Percentiles rank a stretch among this genome's conserved stretches.
These are phyloP conservation scores for Globodera ellingtonae DNA, from an alignment of 1,140 invertebrate species.

Conservation along the genomic window DNA sequence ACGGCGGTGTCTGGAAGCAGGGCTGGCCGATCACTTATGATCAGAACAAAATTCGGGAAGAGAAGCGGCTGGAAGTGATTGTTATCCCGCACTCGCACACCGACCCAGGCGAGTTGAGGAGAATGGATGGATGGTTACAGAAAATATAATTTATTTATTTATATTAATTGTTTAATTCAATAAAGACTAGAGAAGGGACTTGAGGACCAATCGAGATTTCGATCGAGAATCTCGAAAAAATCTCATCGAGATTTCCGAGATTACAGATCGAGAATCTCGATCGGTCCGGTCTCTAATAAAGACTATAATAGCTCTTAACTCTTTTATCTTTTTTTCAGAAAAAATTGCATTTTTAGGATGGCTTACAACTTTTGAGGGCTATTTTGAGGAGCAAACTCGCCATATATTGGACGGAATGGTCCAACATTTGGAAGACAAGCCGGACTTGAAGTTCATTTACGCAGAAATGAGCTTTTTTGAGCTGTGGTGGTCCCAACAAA, in stretches of 20 bases:
- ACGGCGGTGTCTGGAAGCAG: constrained; percentile 98
- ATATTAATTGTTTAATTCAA: too few species aligned
- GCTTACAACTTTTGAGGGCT: constrained; percentile 94
- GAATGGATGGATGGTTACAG: too few species aligned
- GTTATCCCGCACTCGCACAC: constrained; percentile 97
- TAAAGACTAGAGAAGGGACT: too few species aligned
- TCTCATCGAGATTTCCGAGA: too few species aligned
- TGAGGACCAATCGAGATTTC: too few species aligned
- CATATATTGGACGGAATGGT: constrained; percentile 88
- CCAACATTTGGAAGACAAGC: constrained; percentile 78
- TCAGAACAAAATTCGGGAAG: constrained; percentile 76
- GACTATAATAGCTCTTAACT: too few species aligned
- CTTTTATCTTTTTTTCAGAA: not conserved
- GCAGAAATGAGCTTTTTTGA: constrained; percentile 91
- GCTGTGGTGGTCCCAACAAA: constrained; percentile 84
- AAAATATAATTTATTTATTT: too few species aligned
- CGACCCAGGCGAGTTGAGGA: constrained; percentile 73
- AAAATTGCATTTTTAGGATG: constrained; percentile 72
- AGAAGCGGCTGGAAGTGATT: constrained; percentile 86
- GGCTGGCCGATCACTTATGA: constrained; percentile 87
- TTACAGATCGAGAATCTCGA: too few species aligned
- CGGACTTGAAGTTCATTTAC: constrained; percentile 89
- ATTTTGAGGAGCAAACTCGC: constrained; percentile 82
- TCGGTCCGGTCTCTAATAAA: too few species aligned
- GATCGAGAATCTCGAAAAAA: too few species aligned